phyloP scores from a whole-genome alignment of 2,797 vertebrate genomes.

The Masticophis lateralis region DNA sequence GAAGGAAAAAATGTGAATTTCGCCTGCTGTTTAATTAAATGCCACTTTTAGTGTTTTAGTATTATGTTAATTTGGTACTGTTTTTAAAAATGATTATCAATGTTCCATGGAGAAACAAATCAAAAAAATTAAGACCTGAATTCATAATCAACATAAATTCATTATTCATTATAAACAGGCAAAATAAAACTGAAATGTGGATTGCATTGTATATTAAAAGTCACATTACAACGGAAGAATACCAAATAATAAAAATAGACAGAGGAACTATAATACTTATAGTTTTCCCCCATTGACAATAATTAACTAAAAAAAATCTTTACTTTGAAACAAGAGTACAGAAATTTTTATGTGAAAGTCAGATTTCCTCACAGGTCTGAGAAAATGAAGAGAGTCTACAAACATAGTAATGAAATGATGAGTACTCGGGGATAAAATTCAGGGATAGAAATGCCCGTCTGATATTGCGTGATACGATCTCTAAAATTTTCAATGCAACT shows the following conservation, averaged over 20 bases:
- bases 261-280: background rate
- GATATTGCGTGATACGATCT: slow-evolving; percentile 4
- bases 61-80: background rate
- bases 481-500: background rate
- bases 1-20: background rate
- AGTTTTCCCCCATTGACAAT: background rate
- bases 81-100: background rate
- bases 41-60: background rate
- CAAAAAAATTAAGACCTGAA: background rate
- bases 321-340: background rate
- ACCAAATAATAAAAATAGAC: background rate
- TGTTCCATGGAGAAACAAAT: background rate
- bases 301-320: background rate
- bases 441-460: background rate
- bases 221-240: background rate
- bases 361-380: background rate
- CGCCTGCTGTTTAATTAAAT: background rate
- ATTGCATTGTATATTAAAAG: background rate
- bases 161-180: background rate
- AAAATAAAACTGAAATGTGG: background rate
- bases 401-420: background rate
- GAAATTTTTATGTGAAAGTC: background rate
- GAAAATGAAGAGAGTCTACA: background rate
- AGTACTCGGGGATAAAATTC: background rate
- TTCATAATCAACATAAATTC: background rate